Conservation (phyloP, 2,113 vertebrate species). For the Desmodus rotundus region DNA sequence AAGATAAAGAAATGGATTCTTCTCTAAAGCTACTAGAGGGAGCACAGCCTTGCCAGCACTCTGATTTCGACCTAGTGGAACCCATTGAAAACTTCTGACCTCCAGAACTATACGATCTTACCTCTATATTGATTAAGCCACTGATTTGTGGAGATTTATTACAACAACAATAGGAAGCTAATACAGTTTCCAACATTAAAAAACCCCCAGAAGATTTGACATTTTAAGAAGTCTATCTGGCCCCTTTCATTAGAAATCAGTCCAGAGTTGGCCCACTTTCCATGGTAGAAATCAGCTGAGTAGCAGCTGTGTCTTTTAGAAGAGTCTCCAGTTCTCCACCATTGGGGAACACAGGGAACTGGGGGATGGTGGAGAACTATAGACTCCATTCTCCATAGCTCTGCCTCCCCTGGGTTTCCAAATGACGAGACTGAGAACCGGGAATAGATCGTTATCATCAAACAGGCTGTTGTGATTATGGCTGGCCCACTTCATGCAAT, state of each 20-base stretch:
- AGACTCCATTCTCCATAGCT: neutral
- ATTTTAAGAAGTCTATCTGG: neutral
- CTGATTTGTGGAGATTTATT: neutral
- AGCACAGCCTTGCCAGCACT: neutral
- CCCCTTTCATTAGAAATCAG: neutral
- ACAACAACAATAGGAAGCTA: neutral
- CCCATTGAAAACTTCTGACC: neutral
- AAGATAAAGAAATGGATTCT: neutral
- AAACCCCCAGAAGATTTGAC: neutral
- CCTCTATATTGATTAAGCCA: neutral
- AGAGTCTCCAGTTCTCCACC: neutral
- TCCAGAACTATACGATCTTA: neutral
- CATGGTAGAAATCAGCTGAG: neutral
- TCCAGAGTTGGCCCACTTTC: neutral
- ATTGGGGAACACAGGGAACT: neutral
- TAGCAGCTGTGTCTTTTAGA: neutral
- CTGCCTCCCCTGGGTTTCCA: neutral
- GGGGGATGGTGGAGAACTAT: neutral
- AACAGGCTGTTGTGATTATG: neutral
- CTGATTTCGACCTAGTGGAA: neutral
- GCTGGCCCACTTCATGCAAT: neutral
- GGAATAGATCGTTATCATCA: accelerated
- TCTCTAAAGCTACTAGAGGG: neutral
- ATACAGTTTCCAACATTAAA: neutral
- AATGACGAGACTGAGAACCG: neutral